Evolutionary conservation across 2,797 vertebrate genomes (phyloP).

Genomic region (Echeneis naucrates): DNA sequence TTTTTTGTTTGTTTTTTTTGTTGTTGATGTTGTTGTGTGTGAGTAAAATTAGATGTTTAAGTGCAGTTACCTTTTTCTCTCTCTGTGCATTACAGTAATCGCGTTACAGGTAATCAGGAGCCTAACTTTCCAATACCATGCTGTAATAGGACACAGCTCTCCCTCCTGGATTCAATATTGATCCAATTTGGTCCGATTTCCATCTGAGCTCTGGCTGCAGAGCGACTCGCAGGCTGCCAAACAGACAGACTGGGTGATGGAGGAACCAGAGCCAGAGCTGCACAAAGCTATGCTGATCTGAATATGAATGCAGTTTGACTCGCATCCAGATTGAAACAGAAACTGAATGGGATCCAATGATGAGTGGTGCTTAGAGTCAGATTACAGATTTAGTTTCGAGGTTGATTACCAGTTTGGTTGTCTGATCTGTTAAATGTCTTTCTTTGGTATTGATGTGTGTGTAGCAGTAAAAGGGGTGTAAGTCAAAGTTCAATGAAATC

Average conservation of each 20-base stretch:
- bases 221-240: slow-evolving; percentile 50
- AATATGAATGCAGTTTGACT: slow-evolving; percentile 63
- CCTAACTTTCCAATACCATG: slow-evolving; percentile 37
- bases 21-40: no score
- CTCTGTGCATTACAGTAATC: slow-evolving; percentile 42
- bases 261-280: slow-evolving; percentile 55
- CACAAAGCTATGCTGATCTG: slow-evolving; percentile 59
- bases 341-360: slow-evolving; percentile 42
- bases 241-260: slow-evolving; percentile 44
- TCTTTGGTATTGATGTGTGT: slow-evolving; percentile 8
- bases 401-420: slow-evolving; percentile 55
- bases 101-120: slow-evolving; percentile 56
- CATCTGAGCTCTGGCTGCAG: slow-evolving; percentile 64
- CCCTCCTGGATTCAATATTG: slow-evolving; percentile 65
- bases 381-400: slow-evolving; percentile 67
- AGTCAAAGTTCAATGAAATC: slow-evolving; percentile 37
- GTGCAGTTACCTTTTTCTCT: slow-evolving; percentile 29
- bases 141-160: slow-evolving; percentile 63
- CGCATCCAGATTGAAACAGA: slow-evolving; percentile 49
- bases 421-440: slow-evolving; percentile 37
- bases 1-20: no score
- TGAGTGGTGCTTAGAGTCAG: slow-evolving; percentile 54
- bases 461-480: slow-evolving; percentile 28
- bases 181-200: slow-evolving; percentile 74
- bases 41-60: slow-evolving; percentile 34